Percentiles rank a stretch among this genome's conserved stretches.
Conservation (phyloP, 2,888 invertebrate species). For the Mylabris sibirica region DNA sequence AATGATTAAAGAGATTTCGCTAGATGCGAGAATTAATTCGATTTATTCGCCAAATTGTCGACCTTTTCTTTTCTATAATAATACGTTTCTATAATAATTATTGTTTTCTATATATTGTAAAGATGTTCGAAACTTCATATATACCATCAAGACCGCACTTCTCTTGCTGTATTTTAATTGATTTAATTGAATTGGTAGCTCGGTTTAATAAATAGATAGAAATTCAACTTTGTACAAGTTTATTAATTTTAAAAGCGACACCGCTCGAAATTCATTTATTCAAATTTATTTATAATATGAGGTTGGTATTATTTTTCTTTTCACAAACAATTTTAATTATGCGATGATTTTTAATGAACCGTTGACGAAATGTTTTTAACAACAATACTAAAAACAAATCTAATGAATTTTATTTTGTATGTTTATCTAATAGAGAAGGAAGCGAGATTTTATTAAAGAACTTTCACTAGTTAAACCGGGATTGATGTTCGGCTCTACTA, state of each 20-base stretch:
- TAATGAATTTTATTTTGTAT: not conserved
- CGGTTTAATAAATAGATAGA: slow-evolving; percentile 36
- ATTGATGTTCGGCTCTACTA: not conserved
- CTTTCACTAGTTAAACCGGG: not conserved
- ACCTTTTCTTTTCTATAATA: not conserved
- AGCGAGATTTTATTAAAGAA: not conserved
- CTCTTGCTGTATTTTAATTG: not conserved
- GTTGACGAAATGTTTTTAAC: not conserved
- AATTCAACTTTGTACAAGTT: slow-evolving; percentile 29
- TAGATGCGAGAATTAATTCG: not conserved
- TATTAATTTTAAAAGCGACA: slow-evolving; percentile 29
- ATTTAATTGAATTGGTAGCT: not conserved
- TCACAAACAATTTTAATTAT: not conserved
- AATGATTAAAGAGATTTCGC: not conserved
- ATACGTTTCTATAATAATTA: not conserved
- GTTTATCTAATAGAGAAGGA: not conserved
- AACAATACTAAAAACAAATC: not conserved
- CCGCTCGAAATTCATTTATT: slow-evolving; percentile 26
- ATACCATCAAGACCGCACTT: not conserved
- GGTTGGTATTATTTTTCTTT: not conserved
- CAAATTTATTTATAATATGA: slow-evolving; percentile 24
- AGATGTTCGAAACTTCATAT: not conserved
- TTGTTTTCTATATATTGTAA: not conserved
- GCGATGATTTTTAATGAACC: not conserved
- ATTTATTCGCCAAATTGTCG: not conserved